Evolutionary conservation across 2,888 invertebrate species (phyloP), one percentile per base, ranked within the genome.

Genomic region (Eupithecia centaureata): DNA sequence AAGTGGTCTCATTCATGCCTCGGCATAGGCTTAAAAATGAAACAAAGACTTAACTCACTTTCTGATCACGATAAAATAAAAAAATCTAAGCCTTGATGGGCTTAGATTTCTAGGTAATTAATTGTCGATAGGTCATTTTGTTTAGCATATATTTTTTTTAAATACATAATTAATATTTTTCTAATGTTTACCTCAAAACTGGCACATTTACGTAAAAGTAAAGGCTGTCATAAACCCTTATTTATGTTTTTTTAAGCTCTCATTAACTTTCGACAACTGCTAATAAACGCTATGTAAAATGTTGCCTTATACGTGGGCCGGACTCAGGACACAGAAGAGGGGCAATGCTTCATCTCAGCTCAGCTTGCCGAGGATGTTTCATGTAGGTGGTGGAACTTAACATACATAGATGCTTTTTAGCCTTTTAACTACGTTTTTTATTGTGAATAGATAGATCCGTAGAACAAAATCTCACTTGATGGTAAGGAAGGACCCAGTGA

Each of bases 231-330:
- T 64, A 59, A 67, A 33, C 22, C 27, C 27, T 59, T 59, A 65
- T 68, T 65, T 57, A 70, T 56, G 58, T 58, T 56, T 56, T 65
- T 62, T 47, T 67, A 68, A 60, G 61, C 61, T 5, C 42, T 52
- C 52, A 52, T 68, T 68, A 64, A 61, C 57, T 68, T 65, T 64
- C 52, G 52, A 64, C 68, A 57, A 64, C 38, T 61, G 63, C 64
- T 35, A 57, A 64, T 68, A 61, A 68, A 65, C 54, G 52, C 27
- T 42, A 10, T 61, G 22, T 61, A 58, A 65, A 35, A 56, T 56
- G 28, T 35, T 60, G 30, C 25, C 47, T 56, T 5, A 33, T 25
- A 47, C 8, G 15, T 63, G 47, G 51, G 68, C 15, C 18, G 61
- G 51, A 61, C 25, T 63, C 15, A 66, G 57, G 61, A n/a, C n/a